Percentiles rank a stretch among this genome's conserved stretches.
Evolutionary conservation across 2,113 vertebrate genomes (phyloP).

Genomic region (Gnathonemus echidnorhynchus): DNA sequence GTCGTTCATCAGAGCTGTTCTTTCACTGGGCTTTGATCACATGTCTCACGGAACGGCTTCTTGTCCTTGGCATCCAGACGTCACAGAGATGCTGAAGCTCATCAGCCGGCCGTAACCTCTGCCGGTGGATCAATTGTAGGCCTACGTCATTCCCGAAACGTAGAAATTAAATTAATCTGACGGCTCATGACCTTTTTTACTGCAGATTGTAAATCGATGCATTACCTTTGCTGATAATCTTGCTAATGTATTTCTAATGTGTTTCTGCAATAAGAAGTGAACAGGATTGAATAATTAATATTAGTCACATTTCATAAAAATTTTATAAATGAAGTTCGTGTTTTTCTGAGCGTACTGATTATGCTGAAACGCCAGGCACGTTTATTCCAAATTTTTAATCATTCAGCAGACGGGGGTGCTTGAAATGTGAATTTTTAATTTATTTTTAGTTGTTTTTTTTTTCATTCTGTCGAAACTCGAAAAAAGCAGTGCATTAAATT

Average conservation of each 20-base stretch:
- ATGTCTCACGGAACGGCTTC: not conserved
- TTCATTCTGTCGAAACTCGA: not conserved
- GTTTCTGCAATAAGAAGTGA: slow-evolving; percentile 8
- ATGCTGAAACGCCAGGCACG: not conserved
- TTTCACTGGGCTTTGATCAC: not conserved
- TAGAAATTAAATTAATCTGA: not conserved
- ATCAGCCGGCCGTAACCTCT: not conserved
- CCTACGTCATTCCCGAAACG: not conserved
- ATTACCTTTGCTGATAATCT: not conserved
- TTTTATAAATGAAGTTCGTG: not conserved
- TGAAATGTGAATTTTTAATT: not conserved
- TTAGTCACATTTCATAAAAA: not conserved
- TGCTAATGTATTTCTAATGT: slow-evolving; percentile 1
- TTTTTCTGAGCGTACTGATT: not conserved
- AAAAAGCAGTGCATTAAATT: not conserved
- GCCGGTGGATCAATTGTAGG: not conserved
- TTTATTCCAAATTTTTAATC: not conserved
- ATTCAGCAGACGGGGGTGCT: not conserved
- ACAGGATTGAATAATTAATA: slow-evolving; percentile 6
- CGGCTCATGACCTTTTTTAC: not conserved
- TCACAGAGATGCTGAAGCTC: not conserved
- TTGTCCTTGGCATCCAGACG: not conserved
- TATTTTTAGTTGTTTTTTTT: not conserved
- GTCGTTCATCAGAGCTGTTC: not conserved
- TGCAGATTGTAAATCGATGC: not conserved